A percentile compares a stretch with the other conserved stretches of the same genome.
Conservation (phyloP, 2,888 invertebrate genomes). For the Eristalis pertinax region DNA sequence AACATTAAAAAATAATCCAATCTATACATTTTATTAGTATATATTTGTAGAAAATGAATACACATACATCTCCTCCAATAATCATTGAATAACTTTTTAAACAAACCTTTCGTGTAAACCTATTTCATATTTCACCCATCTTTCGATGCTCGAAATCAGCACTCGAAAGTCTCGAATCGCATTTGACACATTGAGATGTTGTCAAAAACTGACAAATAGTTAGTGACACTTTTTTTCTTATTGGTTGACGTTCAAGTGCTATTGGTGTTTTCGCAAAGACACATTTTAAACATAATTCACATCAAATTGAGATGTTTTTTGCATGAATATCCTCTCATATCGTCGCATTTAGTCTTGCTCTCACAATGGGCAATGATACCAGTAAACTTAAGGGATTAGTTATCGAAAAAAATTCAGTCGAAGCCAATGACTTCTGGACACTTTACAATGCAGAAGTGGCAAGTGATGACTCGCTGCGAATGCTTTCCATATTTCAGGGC, state of each 20-base stretch:
- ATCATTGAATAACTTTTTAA: too few species aligned
- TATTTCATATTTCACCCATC: background rate
- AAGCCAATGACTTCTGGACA: conserved; percentile 91
- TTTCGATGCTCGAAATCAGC: conserved; percentile 6
- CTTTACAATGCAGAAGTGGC: conserved; percentile 82
- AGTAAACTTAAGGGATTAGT: conserved; percentile 88
- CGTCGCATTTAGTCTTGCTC: background rate
- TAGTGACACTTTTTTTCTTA: conserved; percentile 10
- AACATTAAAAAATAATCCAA: too few species aligned
- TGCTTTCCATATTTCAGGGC: conserved; percentile 89
- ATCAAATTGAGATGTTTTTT: conserved; percentile 39
- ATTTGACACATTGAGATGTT: conserved; percentile 28
- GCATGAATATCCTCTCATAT: background rate
- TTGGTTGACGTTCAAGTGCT: background rate
- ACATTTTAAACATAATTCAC: background rate
- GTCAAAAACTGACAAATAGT: conserved; percentile 40
- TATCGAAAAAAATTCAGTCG: conserved; percentile 87
- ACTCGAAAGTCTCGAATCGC: background rate
- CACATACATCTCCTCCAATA: too few species aligned
- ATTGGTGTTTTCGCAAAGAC: background rate
- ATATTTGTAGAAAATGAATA: too few species aligned
- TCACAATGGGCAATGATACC: conserved; percentile 89
- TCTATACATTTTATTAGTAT: too few species aligned
- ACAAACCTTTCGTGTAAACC: background rate
- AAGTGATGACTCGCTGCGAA: conserved; percentile 83